A percentile compares a stretch with the other conserved stretches of the same genome.
Evolutionary conservation across 2,888 invertebrate genomes (phyloP).

Genomic region (Ornithoptera priamus): DNA sequence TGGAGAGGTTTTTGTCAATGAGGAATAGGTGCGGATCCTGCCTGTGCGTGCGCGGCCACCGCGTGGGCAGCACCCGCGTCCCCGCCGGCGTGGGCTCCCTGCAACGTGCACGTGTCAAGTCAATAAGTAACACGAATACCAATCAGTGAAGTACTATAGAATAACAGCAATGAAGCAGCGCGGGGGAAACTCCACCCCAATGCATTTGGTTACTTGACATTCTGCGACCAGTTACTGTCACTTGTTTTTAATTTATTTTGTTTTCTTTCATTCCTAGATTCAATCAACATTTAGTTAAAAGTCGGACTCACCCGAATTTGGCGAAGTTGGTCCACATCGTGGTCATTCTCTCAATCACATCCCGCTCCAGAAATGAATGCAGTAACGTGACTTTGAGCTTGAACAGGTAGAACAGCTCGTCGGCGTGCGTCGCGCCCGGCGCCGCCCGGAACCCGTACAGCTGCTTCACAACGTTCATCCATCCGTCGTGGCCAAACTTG

Average conservation of each 20-base stretch:
- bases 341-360: conserved; percentile 54
- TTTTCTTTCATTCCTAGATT: not conserved
- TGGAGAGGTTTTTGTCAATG: conserved; percentile 53
- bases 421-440: conserved; percentile 70
- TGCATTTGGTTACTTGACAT: too few relatives aligned
- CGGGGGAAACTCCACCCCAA: too few relatives aligned
- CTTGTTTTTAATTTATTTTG: not conserved
- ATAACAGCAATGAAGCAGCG: too few relatives aligned
- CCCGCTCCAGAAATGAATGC: conserved; percentile 46
- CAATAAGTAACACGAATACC: conserved; percentile 6
- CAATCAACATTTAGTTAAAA: not conserved
- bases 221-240: too few relatives aligned
- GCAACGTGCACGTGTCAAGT: conserved; percentile 35
- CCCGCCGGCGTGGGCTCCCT: conserved; percentile 57
- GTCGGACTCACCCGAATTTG: conserved; percentile 56
- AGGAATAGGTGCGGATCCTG: conserved; percentile 43
- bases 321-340: conserved; percentile 71
- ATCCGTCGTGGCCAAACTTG: conserved; percentile 60
- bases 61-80: conserved; percentile 40
- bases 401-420: conserved; percentile 72
- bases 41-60: conserved; percentile 51
- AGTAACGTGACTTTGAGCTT: conserved; percentile 47
- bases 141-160: too few relatives aligned
- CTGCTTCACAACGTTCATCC: conserved; percentile 61
- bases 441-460: conserved; percentile 46